phyloP scores from a whole-genome alignment of 2,797 vertebrate genomes.

The Peromyscus melanophrys region DNA sequence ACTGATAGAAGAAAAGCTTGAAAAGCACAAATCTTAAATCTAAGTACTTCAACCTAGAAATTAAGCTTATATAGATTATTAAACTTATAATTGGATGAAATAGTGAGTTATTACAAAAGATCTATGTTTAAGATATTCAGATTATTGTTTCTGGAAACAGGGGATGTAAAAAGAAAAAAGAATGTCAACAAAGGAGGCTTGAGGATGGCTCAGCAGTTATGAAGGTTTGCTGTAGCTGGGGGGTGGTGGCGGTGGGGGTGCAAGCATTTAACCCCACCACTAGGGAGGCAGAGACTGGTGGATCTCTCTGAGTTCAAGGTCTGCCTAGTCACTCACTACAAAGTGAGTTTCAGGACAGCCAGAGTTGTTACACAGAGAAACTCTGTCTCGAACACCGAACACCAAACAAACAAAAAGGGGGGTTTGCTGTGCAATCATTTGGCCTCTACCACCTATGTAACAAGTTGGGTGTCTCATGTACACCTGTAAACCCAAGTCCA shows the following conservation, averaged over 20 bases:
- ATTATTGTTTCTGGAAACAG: background rate
- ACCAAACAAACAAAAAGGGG: background rate
- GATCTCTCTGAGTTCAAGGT: background rate
- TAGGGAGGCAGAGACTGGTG: background rate
- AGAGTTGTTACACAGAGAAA: background rate
- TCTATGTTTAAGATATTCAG: background rate
- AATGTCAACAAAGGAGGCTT: background rate
- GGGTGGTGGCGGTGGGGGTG: background rate
- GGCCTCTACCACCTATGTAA: background rate
- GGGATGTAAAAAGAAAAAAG: background rate
- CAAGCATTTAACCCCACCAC: background rate
- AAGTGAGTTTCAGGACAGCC: background rate
- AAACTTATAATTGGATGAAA: constrained; percentile 6
- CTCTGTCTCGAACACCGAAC: background rate
- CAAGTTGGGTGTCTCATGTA: background rate
- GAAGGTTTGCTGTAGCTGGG: background rate
- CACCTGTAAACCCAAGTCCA: background rate
- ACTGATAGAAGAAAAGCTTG: background rate
- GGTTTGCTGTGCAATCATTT: background rate
- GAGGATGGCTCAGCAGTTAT: background rate
- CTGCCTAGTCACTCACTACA: background rate
- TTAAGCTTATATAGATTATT: background rate
- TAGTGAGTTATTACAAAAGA: background rate
- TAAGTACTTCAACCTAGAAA: background rate
- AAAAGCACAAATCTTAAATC: background rate